Percentiles rank a stretch among this genome's conserved stretches.
phyloP scores from a whole-genome alignment of 1,140 invertebrate species.

The Lordiphosa stackelbergi region DNA sequence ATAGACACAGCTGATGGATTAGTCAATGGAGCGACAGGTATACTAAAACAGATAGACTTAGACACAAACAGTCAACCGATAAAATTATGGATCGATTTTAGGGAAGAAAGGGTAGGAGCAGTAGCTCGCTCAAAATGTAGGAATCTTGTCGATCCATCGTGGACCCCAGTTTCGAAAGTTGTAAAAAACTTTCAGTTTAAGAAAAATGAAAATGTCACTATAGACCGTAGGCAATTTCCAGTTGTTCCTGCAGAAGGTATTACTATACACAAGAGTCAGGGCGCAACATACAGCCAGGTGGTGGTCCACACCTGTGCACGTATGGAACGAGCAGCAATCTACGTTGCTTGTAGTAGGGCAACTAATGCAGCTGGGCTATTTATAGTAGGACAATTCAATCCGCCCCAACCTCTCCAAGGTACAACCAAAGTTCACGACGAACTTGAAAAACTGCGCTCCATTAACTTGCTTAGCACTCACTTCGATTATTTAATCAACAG shows the following conservation, averaged over 20 bases:
- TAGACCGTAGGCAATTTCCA: constrained; percentile 1
- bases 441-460: too few species aligned
- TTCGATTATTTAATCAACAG: too few species aligned
- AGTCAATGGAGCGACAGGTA: constrained; percentile 5
- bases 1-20: constrained; percentile 7
- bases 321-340: too few species aligned
- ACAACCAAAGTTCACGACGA: too few species aligned
- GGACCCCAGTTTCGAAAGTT: too few species aligned
- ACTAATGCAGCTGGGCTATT: too few species aligned
- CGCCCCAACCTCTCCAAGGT: too few species aligned
- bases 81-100: neutral
- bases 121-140: neutral
- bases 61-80: neutral
- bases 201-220: neutral
- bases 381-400: too few species aligned
- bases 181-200: neutral
- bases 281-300: neutral
- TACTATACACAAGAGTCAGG: constrained; percentile 1
- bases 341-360: too few species aligned
- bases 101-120: neutral
- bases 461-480: too few species aligned
- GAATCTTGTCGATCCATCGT: neutral
- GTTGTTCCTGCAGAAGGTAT: constrained; percentile 1
- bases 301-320: neutral
- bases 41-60: constrained; percentile 7